A percentile compares a stretch with the other conserved stretches of the same genome.
These are phyloP conservation scores for Tromatobia lineatoria DNA, from an alignment of 2,888 invertebrate species.

Conservation along the genomic window DNA sequence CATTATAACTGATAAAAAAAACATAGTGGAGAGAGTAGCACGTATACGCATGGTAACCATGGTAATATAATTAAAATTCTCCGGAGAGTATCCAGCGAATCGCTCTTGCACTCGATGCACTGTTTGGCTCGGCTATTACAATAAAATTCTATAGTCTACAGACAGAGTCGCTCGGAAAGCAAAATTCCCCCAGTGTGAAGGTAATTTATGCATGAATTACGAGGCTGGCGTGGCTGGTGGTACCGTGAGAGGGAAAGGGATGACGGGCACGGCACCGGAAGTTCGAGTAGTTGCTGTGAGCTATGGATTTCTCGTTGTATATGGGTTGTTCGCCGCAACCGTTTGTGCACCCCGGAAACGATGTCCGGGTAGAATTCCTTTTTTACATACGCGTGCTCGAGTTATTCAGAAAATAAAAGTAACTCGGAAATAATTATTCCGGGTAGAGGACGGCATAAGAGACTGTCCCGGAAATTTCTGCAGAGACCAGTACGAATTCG, in stretches of 20 bases:
- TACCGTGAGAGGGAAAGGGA: conserved; percentile 10
- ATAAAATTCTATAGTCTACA: conserved; percentile 63
- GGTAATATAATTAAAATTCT: conserved; percentile 66
- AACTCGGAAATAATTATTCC: conserved; percentile 46
- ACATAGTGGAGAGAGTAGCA: background rate
- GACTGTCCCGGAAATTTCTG: conserved; percentile 15
- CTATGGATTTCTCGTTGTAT: conserved; percentile 58
- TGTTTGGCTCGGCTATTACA: conserved; percentile 59
- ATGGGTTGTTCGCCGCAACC: conserved; percentile 42
- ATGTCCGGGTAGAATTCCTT: conserved; percentile 26
- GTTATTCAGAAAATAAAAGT: conserved; percentile 57
- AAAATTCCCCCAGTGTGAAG: conserved; percentile 37
- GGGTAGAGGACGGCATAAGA: conserved; percentile 30
- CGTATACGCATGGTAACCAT: conserved; percentile 48
- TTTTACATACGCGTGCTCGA: conserved; percentile 48
- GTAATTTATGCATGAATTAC: conserved; percentile 68
- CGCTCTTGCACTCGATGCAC: conserved; percentile 58
- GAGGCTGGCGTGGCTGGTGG: conserved; percentile 31
- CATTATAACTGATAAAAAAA: conserved; percentile 38
- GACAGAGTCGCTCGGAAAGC: conserved; percentile 33
- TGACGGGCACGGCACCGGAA: conserved; percentile 59
- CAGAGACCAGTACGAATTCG: background rate
- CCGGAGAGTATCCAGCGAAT: conserved; percentile 57
- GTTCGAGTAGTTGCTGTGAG: conserved; percentile 60
- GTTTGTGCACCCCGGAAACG: conserved; percentile 47